phyloP scores from a whole-genome alignment of 1,140 invertebrate species.

The Aphaenogaster rudis region DNA sequence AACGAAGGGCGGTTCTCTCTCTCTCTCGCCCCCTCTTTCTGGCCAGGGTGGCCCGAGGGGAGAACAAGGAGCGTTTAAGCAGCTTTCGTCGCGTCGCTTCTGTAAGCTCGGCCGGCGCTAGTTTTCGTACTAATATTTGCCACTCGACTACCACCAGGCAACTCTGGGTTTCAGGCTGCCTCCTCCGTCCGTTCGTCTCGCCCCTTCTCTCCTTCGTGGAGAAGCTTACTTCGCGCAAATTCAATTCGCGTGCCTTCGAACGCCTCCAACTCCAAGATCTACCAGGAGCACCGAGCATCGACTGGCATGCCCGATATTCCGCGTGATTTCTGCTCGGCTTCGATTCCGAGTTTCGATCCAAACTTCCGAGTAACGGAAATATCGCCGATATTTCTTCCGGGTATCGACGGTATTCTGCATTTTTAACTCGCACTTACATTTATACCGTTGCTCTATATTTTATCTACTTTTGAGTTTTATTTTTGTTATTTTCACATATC shows the following conservation, averaged over 20 bases:
- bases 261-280: constrained; percentile 61
- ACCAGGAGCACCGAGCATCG: background rate
- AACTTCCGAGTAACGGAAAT: background rate
- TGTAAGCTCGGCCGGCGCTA: constrained; percentile 80
- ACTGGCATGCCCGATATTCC: constrained; percentile 46
- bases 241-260: constrained; percentile 58
- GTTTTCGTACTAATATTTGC: constrained; percentile 87
- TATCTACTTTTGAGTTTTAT: background rate
- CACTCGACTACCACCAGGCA: constrained; percentile 82
- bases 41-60: background rate
- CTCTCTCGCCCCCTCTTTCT: background rate
- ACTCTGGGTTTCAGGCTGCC: constrained; percentile 59
- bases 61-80: constrained; percentile 82
- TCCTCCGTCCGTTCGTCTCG: constrained; percentile 47
- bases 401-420: background rate
- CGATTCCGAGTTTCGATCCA: background rate
- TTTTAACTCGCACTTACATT: background rate
- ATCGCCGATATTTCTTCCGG: background rate
- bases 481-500: background rate
- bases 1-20: constrained; percentile 59
- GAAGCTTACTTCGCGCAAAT: constrained; percentile 57
- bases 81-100: constrained; percentile 85
- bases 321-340: constrained; percentile 32
- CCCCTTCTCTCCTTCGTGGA: constrained; percentile 11
- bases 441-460: background rate